Evolutionary conservation across 2,113 vertebrate genomes (phyloP).

Genomic region (Phoxinus phoxinus): DNA sequence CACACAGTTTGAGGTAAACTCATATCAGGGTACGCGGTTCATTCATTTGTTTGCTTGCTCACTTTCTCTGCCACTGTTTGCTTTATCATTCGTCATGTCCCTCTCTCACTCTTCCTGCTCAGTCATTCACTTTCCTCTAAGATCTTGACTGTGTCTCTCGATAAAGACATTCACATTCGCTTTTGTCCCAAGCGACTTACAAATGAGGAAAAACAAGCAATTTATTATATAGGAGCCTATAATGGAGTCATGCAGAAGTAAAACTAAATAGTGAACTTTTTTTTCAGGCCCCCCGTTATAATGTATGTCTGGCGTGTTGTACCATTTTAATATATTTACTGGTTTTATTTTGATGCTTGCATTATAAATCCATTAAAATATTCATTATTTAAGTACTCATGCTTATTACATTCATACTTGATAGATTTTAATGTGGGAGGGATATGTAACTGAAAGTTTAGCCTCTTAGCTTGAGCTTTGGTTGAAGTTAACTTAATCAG

Average conservation of each 20-base stretch:
- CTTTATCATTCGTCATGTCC: not conserved
- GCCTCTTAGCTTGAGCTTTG: not conserved
- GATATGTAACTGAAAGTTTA: conserved; percentile 13
- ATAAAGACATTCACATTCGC: not conserved
- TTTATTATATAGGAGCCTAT: not conserved
- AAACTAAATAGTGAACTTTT: not conserved
- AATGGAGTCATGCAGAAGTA: not conserved
- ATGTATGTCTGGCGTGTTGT: not conserved
- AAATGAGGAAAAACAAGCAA: not conserved
- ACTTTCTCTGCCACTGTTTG: not conserved
- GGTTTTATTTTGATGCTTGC: not conserved
- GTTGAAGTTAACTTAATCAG: conserved; percentile 5
- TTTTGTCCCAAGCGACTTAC: not conserved
- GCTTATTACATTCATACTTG: not conserved
- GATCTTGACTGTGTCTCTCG: not conserved
- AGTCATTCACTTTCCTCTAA: not conserved
- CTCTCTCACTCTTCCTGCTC: not conserved
- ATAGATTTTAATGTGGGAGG: not conserved
- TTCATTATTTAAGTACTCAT: not conserved
- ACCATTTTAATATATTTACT: not conserved
- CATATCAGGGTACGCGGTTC: not conserved
- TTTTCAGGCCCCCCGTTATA: not conserved
- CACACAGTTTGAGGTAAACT: conserved; percentile 95
- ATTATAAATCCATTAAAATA: not conserved
- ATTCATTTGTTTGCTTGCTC: not conserved